Evolutionary conservation across 1,140 invertebrate species (phyloP), one percentile per base, ranked within the genome.

Genomic region (Anagrus nilaparvatae): DNA sequence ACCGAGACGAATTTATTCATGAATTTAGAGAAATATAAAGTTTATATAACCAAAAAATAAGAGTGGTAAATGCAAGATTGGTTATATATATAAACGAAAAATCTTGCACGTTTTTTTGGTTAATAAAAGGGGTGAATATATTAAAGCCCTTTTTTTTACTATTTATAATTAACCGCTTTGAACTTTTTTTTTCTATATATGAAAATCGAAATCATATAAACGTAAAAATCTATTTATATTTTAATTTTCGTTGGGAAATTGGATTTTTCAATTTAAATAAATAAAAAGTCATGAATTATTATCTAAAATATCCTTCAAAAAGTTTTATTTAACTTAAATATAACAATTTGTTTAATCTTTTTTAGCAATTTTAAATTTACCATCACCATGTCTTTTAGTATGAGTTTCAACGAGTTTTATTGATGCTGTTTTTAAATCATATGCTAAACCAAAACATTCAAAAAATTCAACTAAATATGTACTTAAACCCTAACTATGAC

Each of bases 121-220:
- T 61, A 62, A n/a, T n/a, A n/a, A 63, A 63, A 62, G 61, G 61
- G 61, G 61, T 63, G 61, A 63, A 63, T 63, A 63, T 51, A 63
- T 63, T 63, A 62, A 52, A 25, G 30, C 45, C 53, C 44, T 16
- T 39, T 39, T 43, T 29, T 25, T n/a, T n/a, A n/a, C n/a, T n/a
- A 38, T 43, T 35, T 47, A 55, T 55, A 63, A 61, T 63, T 61
- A 63, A 61, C 51, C 58, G 55, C 60, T 63, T 62, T 62, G 59
- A 63, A 62, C 59, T 60, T 51, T n/a, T n/a, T n/a, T n/a, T n/a
- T n/a, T n/a, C n/a, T n/a, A n/a, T n/a, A n/a, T n/a, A n/a, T n/a
- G n/a, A n/a, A 51, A 50, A 50, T 44, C 54, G 55, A 52, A 62
- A 46, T 59, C 48, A 49, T 54, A 55, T 57, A 61, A 42, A 41